A percentile compares a stretch with the other conserved stretches of the same genome.
phyloP scores from a whole-genome alignment of 2,797 vertebrate species.

The Aplochiton taeniatus region DNA sequence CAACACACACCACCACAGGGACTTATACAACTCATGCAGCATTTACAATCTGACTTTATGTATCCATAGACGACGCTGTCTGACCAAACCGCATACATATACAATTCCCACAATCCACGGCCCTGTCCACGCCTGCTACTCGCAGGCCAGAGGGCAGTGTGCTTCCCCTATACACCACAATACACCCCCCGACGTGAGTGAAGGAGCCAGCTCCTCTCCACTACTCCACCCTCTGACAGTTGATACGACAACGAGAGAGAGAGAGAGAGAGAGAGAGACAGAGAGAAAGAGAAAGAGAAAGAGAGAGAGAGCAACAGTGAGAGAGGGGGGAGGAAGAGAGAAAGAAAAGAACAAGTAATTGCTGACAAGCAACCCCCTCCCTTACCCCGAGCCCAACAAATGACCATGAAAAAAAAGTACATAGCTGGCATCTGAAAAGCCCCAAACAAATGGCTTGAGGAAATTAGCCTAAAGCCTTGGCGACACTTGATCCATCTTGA shows the following conservation, averaged over 20 bases:
- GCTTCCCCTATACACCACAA: neutral
- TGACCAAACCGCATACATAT: too few species aligned
- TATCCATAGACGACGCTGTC: too few species aligned
- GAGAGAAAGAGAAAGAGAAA: constrained; percentile 14
- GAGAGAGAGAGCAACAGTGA: neutral
- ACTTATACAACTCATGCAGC: neutral
- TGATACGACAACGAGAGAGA: neutral
- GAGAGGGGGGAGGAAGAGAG: too few species aligned
- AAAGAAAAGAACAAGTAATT: neutral
- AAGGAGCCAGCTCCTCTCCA: neutral
- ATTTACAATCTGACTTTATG: neutral
- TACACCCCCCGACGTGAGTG: neutral
- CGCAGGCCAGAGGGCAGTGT: too few species aligned
- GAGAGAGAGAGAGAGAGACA: neutral
- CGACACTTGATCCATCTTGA: too few species aligned
- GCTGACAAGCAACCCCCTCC: neutral
- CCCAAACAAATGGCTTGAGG: too few species aligned
- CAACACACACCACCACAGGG: neutral
- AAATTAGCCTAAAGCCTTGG: too few species aligned
- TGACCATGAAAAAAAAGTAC: too few species aligned
- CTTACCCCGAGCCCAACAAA: neutral
- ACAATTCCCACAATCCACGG: too few species aligned
- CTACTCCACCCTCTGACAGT: neutral
- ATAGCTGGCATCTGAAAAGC: too few species aligned
- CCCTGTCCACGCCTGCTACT: too few species aligned